Evolutionary conservation across 2,888 invertebrate genomes (phyloP).

Genomic region (Camponotus fellah): DNA sequence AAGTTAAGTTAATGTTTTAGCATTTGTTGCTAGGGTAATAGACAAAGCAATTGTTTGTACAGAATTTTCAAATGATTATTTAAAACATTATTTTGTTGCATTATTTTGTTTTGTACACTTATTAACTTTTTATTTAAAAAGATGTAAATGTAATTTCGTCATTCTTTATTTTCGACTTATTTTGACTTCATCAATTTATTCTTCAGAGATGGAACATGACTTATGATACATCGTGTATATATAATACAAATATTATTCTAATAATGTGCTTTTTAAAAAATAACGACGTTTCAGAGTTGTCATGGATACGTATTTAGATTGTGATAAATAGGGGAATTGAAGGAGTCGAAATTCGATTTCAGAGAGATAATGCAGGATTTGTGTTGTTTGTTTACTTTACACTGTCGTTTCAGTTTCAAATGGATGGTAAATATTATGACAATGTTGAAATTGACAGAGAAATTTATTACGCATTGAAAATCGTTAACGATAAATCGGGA

Average conservation of each 20-base stretch:
- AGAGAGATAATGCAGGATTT: constrained; percentile 5
- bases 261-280: background rate
- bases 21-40: too few species aligned
- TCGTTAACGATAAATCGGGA: constrained; percentile 28
- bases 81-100: too few species aligned
- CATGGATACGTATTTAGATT: background rate
- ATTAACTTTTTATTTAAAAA: too few species aligned
- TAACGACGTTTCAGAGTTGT: background rate
- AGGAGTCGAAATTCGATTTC: constrained; percentile 21
- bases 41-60: too few species aligned
- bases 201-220: too few species aligned
- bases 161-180: too few species aligned
- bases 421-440: background rate
- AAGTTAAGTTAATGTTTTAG: too few species aligned
- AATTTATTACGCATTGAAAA: constrained; percentile 9
- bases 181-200: too few species aligned
- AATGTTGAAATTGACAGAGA: constrained; percentile 1
- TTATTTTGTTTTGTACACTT: too few species aligned
- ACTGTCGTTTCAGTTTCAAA: constrained; percentile 3
- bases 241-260: background rate
- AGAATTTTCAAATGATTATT: too few species aligned
- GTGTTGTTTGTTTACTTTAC: constrained; percentile 13
- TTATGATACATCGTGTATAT: too few species aligned
- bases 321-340: background rate
- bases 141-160: background rate